Conservation (phyloP, 2,113 vertebrate species). For the Cinclus mexicanus region DNA sequence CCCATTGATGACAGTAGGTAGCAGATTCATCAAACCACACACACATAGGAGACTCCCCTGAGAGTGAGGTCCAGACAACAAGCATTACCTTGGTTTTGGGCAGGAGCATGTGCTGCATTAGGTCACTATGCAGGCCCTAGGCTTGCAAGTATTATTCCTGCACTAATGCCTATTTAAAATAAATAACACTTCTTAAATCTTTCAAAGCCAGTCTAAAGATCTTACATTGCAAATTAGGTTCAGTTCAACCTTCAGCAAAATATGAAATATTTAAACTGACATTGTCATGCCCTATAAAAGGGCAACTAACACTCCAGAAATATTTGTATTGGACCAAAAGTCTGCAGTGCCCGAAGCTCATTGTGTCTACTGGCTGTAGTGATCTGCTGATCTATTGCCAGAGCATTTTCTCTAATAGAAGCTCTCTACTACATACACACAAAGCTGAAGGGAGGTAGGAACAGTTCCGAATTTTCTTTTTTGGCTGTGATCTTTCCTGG, state of each 20-base stretch:
- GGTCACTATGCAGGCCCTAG: neutral
- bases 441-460: neutral
- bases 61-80: neutral
- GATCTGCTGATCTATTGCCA: neutral
- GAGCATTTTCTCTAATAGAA: neutral
- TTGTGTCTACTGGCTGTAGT: accelerated
- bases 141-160: neutral
- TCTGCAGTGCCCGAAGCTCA: neutral
- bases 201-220: neutral
- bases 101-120: accelerated
- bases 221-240: neutral
- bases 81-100: neutral
- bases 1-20: neutral
- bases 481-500: neutral
- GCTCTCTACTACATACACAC: neutral
- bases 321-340: neutral
- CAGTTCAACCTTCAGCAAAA: neutral
- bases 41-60: neutral
- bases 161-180: neutral
- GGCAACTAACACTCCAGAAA: neutral
- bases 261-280: neutral
- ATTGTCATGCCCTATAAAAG: neutral
- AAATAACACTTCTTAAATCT: neutral
- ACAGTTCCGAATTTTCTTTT: neutral
- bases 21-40: neutral